Evolutionary conservation across 2,797 vertebrate species (phyloP), one percentile per base, ranked within the genome.

Genomic region (Epinephelus coioides): DNA sequence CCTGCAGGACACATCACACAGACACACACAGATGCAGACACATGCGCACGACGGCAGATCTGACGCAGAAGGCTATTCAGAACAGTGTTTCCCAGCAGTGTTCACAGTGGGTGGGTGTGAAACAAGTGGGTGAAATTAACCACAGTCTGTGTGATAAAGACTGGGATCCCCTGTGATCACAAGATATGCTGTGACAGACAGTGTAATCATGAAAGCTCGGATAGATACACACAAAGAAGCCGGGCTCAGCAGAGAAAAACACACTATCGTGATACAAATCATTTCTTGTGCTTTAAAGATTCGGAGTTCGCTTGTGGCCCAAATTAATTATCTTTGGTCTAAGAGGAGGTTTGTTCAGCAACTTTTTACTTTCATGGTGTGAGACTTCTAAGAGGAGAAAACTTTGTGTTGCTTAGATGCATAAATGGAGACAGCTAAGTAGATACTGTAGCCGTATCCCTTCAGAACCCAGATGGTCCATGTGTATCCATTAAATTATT

Each of bases 1-100:
- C 98, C 98, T 99, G 91, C 86, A 84, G 85, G 81, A 82, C 55
- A 83, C 64, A 88, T 50, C 56, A 88, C 92, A 83, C 5, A 77
- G 30, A 85, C 62, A 65, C 70, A 88, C 51, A 85, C 76, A 89
- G 77, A 89, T 53, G 73, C 81, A 86, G 44, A 90, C 68, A 82
- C 70, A 70, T 56, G 73, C 61, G 27, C 19, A 21, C 49, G 30
- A 46, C 4, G 44, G 82, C 67, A 64, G 72, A 79, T 73, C 49
- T 44, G 55, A 82, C 19, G 70, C 66, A 88, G 76, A 84, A 34
- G 51, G 57, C 54, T 70, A 49, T 60, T 60, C 5, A 63, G 63
- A 69, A 27, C 50, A 82, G 57, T 13, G 49, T 76, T 82, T 80
- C 79, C 79, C 75, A 69, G 64, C 62, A 68, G 76, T 71, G 61